phyloP scores from a whole-genome alignment of 2,113 vertebrate species.

The Chaenocephalus aceratus region DNA sequence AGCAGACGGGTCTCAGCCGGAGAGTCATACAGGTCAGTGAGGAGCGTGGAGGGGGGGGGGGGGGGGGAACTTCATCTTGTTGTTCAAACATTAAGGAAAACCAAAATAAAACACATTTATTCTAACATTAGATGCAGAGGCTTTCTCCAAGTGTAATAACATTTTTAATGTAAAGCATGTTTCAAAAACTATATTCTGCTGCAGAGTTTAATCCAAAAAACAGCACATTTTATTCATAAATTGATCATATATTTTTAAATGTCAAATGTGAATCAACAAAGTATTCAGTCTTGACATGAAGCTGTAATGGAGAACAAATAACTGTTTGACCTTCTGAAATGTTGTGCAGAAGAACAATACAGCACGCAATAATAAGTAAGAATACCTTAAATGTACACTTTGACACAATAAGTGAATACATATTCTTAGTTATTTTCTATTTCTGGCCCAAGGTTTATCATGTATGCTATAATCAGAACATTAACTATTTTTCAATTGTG shows the following conservation, averaged over 20 bases:
- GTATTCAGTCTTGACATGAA: neutral
- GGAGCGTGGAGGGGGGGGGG: no score
- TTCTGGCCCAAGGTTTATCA: no score
- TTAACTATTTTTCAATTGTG: no score
- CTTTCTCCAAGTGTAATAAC: neutral
- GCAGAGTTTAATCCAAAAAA: neutral
- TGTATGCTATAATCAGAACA: neutral
- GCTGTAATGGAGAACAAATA: no score
- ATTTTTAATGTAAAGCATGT: neutral
- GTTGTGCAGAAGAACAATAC: no score
- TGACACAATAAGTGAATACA: no score
- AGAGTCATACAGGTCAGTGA: constrained; percentile 95
- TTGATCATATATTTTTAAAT: neutral
- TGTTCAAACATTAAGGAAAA: neutral
- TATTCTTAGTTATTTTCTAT: no score
- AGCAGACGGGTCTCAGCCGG: constrained; percentile 97
- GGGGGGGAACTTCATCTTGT: no score
- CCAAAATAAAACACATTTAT: neutral
- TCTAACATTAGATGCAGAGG: neutral
- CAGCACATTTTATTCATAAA: neutral
- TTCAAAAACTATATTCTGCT: neutral
- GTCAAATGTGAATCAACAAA: neutral
- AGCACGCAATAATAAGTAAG: no score
- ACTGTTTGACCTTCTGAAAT: no score
- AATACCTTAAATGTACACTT: no score